phyloP scores from a whole-genome alignment of 2,113 vertebrate species.

The Zosterops borbonicus region DNA sequence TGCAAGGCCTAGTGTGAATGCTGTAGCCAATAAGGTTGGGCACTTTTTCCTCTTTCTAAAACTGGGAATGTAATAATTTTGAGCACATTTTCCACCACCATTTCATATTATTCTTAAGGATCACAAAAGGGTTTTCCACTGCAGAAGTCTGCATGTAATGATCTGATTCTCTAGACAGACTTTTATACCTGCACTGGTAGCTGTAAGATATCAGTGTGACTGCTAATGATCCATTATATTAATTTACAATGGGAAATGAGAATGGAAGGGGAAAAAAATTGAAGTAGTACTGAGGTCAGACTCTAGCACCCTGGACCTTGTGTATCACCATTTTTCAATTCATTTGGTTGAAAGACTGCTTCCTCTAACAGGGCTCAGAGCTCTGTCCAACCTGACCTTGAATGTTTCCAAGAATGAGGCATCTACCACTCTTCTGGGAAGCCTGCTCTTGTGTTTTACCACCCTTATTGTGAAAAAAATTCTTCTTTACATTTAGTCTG shows the following conservation, averaged over 20 bases:
- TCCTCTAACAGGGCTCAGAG: neutral
- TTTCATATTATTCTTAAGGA: neutral
- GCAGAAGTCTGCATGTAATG: neutral
- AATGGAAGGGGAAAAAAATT: neutral
- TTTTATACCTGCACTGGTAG: neutral
- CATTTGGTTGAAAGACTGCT: neutral
- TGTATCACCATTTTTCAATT: neutral
- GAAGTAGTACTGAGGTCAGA: neutral
- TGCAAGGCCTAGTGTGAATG: constrained; percentile 92
- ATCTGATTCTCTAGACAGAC: neutral
- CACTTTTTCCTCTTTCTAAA: neutral
- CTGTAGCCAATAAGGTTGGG: constrained; percentile 92
- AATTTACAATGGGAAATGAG: neutral
- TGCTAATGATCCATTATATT: neutral
- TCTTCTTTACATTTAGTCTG: neutral
- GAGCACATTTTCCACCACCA: neutral
- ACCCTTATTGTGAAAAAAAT: neutral
- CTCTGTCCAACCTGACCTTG: neutral
- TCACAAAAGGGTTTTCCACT: neutral
- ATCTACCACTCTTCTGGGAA: neutral
- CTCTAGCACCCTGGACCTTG: neutral
- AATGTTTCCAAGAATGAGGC: neutral
- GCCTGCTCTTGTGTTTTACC: neutral
- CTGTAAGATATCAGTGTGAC: neutral
- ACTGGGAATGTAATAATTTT: neutral